Evolutionary conservation across 2,113 vertebrate genomes (phyloP).

Genomic region (Hemibagrus wyckioides): DNA sequence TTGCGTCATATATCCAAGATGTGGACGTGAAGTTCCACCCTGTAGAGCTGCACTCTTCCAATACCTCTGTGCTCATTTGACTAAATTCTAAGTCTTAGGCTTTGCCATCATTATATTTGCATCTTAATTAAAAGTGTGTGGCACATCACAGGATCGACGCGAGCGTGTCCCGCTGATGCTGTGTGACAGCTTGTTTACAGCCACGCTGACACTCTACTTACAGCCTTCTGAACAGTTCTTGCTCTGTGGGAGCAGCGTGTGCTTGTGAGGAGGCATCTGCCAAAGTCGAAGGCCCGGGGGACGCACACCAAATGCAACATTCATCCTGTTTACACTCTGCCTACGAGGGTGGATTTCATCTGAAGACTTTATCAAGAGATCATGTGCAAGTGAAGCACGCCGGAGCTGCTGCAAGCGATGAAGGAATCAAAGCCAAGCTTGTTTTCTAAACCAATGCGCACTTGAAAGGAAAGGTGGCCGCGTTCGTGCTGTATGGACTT

Average conservation of each 20-base stretch:
- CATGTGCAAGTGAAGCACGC: neutral
- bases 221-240: neutral
- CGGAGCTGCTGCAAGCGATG: conserved; percentile 4
- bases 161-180: neutral
- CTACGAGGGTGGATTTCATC: neutral
- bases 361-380: neutral
- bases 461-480: conserved; percentile 13
- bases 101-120: neutral
- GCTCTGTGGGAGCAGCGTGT: neutral
- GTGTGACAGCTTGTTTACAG: neutral
- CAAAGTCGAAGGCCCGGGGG: conserved; percentile 5
- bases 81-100: neutral
- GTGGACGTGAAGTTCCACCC: neutral
- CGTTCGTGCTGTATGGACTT: neutral
- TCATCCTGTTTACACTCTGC: conserved; percentile 31
- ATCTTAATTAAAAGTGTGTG: neutral
- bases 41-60: neutral
- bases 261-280: conserved; percentile 20
- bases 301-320: conserved; percentile 1
- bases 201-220: neutral
- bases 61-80: neutral
- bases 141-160: neutral
- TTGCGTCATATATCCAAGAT: neutral
- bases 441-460: neutral
- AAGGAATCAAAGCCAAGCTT: conserved; percentile 27